These are phyloP conservation scores for Parapsyche elsis DNA, from an alignment of 1,140 invertebrate species.

Conservation along the genomic window DNA sequence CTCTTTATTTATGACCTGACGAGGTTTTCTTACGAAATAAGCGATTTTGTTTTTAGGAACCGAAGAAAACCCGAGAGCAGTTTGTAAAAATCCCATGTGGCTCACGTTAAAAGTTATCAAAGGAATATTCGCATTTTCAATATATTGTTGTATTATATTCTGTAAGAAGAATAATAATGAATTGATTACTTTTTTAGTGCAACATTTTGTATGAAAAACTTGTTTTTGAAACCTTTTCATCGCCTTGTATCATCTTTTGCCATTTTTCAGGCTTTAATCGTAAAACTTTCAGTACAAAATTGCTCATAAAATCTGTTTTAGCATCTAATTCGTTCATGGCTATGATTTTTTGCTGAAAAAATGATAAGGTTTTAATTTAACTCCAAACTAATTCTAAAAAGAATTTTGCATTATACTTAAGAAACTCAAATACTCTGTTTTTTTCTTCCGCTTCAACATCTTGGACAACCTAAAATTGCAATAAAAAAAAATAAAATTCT, in stretches of 20 bases:
- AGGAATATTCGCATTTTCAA: constrained; percentile 39
- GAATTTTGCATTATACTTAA: no score
- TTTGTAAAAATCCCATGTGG: constrained; percentile 57
- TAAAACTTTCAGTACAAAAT: constrained; percentile 68
- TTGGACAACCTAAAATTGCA: background rate
- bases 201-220: background rate
- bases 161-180: constrained; percentile 6
- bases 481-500: background rate
- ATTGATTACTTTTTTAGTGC: background rate
- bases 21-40: constrained; percentile 74
- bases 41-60: constrained; percentile 68
- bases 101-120: constrained; percentile 46
- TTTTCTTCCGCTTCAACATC: background rate
- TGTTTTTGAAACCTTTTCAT: constrained; percentile 61
- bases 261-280: constrained; percentile 81
- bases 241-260: constrained; percentile 77
- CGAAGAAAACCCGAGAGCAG: constrained; percentile 57
- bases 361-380: background rate
- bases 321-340: constrained; percentile 38
- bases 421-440: background rate
- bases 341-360: background rate
- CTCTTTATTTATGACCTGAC: constrained; percentile 68
- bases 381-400: background rate
- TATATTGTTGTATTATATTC: constrained; percentile 39
- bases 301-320: constrained; percentile 49